Conservation (phyloP, 2,888 invertebrate species). For the Peribatodes rhomboidaria region DNA sequence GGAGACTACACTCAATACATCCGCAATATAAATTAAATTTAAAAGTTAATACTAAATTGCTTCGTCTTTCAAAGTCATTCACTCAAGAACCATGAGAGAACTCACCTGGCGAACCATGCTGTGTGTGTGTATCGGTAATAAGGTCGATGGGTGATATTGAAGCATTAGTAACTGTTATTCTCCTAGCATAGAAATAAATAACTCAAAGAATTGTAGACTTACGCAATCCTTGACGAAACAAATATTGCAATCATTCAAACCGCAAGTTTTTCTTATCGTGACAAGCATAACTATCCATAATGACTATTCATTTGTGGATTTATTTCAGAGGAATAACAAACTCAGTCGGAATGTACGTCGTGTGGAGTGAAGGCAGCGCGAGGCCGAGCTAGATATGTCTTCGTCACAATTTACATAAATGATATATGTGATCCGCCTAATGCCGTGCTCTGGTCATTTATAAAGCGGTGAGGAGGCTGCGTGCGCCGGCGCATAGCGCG, state of each 20-base stretch:
- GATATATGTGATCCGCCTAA: conserved; percentile 85
- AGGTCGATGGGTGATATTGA: conserved; percentile 15
- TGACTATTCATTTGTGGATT: conserved; percentile 67
- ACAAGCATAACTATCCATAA: conserved; percentile 61
- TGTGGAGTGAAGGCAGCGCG: conserved; percentile 77
- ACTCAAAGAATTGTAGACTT: conserved; percentile 2
- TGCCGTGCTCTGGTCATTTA: conserved; percentile 82
- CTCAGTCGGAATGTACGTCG: conserved; percentile 78
- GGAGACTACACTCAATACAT: conserved; percentile 28
- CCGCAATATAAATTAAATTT: conserved; percentile 32
- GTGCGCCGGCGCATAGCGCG: conserved; percentile 78
- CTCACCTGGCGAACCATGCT: conserved; percentile 44
- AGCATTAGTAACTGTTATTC: background rate
- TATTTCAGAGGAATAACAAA: conserved; percentile 68
- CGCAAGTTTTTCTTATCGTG: conserved; percentile 50
- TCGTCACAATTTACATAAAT: conserved; percentile 87
- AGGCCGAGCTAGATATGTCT: conserved; percentile 83
- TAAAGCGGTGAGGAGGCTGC: conserved; percentile 74
- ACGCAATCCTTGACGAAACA: conserved; percentile 36
- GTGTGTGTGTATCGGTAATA: conserved; percentile 33
- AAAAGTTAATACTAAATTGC: conserved; percentile 23
- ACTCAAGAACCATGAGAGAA: conserved; percentile 21
- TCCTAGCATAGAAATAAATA: conserved; percentile 7
- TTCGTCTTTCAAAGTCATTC: conserved; percentile 8
- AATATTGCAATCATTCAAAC: conserved; percentile 45